Base-by-base conservation (phyloP, 2,888 invertebrate genomes). In the Aphodius sticticus region DNA sequence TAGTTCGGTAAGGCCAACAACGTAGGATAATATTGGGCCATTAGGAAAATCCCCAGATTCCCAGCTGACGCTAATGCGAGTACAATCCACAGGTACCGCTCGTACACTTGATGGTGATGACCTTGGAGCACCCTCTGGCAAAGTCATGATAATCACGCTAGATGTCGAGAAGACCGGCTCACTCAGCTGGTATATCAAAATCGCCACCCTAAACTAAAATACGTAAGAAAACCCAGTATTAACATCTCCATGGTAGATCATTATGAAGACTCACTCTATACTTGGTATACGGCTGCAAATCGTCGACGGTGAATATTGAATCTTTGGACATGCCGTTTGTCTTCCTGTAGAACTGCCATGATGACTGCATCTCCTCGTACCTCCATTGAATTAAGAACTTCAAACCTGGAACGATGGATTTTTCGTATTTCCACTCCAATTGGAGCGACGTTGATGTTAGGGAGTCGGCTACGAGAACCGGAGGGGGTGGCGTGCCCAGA, bases 51-150 rank as follows among this genome's bases (percentile, higher is more conserved):
- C 92, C 15, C 97, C 97, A 15, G 96, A 94, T 88, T 94, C 94
- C 97, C 97, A 98, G 85, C 95, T 95, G 81, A 98, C 93, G 82
- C 96, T 96, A 81, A 97, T 94, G 84, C 96, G 93, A 84, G 94
- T 93, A 77, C 95, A 92, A 89, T 97, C 96, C 78, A 96, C 93
- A 4, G 96, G 93, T 79, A 95, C 93, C 16, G 95, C 94, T 83
- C 94, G 92, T 83, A 96, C 92, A 82, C 96, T 93, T 81, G 92
- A 90, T 6, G 97, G 96, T 35, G 95, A 92, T 0, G 95, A 97
- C 83, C 93, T 91, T 14, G 96, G 96, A 76, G 92, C 91, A 69
- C 96, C 96, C 79, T 91, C 92, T 6, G 95, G 92, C 70, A 93
- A 88, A 0, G 96, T 96, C 81, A 94, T 93, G 85, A 96, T 96